Evolutionary conservation across 2,888 invertebrate genomes (phyloP).

Genomic region (Watsonalla cultraria): DNA sequence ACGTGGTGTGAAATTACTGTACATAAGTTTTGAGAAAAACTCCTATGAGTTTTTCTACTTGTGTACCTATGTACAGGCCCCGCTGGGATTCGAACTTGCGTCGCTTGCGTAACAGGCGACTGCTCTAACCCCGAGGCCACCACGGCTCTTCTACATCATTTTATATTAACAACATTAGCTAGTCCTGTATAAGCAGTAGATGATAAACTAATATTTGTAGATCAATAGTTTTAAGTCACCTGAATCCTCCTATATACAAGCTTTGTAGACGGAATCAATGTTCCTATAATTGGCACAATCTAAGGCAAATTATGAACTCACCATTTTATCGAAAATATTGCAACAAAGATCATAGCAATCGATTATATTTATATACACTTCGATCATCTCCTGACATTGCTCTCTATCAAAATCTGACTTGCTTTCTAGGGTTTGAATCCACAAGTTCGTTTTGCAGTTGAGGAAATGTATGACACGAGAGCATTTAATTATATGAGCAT

Average conservation of each 20-base stretch:
- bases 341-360: constrained; percentile 9
- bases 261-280: too few species aligned
- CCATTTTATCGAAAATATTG: constrained; percentile 10
- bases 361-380: constrained; percentile 8
- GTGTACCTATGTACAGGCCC: too few species aligned
- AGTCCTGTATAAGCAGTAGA: neutral
- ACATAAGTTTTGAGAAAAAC: too few species aligned
- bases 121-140: too few species aligned
- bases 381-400: neutral
- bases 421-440: neutral
- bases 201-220: neutral
- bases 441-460: neutral
- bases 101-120: too few species aligned
- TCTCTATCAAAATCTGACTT: constrained; percentile 3
- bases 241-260: too few species aligned
- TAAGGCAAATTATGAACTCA: constrained; percentile 6
- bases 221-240: too few species aligned
- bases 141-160: too few species aligned
- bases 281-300: too few species aligned
- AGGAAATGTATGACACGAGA: neutral
- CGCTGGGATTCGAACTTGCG: too few species aligned
- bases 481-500: neutral
- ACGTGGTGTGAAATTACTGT: too few species aligned
- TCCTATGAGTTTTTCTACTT: too few species aligned
- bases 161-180: neutral